Conservation (phyloP, 2,113 vertebrate genomes). For the Terrapene triunguis region DNA sequence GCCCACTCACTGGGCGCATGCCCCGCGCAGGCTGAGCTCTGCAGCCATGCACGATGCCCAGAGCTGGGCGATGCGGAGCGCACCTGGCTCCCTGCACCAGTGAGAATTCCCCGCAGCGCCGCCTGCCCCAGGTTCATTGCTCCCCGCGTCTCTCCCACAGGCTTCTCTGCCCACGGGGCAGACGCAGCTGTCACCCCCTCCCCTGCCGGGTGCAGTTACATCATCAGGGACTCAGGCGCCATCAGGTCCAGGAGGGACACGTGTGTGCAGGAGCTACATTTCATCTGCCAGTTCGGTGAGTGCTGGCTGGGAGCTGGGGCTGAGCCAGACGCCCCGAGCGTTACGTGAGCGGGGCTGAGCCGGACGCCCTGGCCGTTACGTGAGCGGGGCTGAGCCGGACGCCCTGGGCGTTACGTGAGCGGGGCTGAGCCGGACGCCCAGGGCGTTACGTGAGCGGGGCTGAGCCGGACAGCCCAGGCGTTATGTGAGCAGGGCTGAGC, state of each 20-base stretch:
- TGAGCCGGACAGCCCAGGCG: too few species aligned
- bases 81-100: not conserved
- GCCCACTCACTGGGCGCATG: not conserved
- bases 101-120: not conserved
- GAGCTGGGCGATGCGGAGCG: not conserved
- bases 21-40: not conserved
- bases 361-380: not conserved
- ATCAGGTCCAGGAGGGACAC: not conserved
- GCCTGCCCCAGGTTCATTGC: not conserved
- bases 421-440: too few species aligned
- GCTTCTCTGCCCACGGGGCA: rapidly evolving
- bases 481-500: too few species aligned
- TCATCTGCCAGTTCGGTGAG: conserved; percentile 67
- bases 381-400: too few species aligned
- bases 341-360: not conserved
- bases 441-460: too few species aligned
- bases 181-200: not conserved
- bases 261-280: not conserved
- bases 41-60: not conserved
- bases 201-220: not conserved
- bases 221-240: not conserved
- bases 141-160: not conserved
- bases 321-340: rapidly evolving
- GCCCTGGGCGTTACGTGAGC: too few species aligned
- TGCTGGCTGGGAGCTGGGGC: not conserved